Conservation (phyloP, 2,888 invertebrate genomes). For the Prenolepis imparis region DNA sequence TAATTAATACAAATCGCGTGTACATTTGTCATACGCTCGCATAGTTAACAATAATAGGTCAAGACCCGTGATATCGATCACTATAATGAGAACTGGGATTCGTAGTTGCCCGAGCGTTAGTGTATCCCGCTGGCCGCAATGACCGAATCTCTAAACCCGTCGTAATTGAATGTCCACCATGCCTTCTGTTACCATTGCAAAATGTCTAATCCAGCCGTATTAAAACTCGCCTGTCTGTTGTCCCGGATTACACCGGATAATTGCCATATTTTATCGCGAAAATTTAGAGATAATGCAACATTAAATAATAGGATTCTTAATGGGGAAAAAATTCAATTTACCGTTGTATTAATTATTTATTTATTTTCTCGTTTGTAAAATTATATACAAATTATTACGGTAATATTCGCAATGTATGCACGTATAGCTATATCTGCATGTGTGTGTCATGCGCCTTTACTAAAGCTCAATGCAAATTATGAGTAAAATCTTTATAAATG, state of each 20-base stretch:
- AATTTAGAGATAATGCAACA: not conserved
- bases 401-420: not conserved
- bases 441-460: not conserved
- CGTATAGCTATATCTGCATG: not conserved
- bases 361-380: not conserved
- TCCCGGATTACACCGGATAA: not conserved
- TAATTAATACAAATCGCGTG: conserved; percentile 19
- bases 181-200: not conserved
- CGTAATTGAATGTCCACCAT: conserved; percentile 21
- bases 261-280: conserved; percentile 1
- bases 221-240: not conserved
- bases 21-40: not conserved
- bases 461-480: not conserved
- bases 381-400: not conserved
- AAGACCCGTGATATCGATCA: conserved; percentile 58
- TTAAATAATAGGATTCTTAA: not conserved
- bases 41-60: conserved; percentile 24
- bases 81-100: conserved; percentile 55
- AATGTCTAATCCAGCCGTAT: conserved; percentile 14
- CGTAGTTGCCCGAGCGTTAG: conserved; percentile 33
- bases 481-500: not conserved
- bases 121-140: not conserved
- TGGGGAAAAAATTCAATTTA: not conserved
- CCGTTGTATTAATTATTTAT: not conserved
- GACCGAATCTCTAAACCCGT: conserved; percentile 33